phyloP scores from a whole-genome alignment of 1,140 invertebrate genomes.

The Laupala kohalensis region DNA sequence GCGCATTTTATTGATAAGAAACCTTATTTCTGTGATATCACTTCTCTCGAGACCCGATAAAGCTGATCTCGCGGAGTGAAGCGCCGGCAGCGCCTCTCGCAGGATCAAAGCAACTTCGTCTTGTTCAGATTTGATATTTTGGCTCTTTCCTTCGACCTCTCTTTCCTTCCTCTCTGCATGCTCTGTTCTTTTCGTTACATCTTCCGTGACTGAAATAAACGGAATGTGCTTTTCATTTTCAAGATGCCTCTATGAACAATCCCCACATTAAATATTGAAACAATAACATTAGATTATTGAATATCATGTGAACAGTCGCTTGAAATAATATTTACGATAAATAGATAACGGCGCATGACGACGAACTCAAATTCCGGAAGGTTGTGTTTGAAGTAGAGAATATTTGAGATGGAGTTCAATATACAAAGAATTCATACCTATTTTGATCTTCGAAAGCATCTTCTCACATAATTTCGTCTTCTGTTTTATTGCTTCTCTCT shows the following conservation, averaged over 20 bases:
- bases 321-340: too few species aligned
- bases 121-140: constrained; percentile 63
- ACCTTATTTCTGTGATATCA: constrained; percentile 81
- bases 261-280: too few species aligned
- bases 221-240: too few species aligned
- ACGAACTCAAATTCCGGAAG: too few species aligned
- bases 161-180: constrained; percentile 58
- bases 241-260: too few species aligned
- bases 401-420: too few species aligned
- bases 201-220: constrained; percentile 40
- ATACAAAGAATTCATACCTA: constrained; percentile 26
- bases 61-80: constrained; percentile 62
- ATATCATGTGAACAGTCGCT: too few species aligned
- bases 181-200: constrained; percentile 58
- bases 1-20: too few species aligned
- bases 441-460: constrained; percentile 49
- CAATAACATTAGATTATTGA: too few species aligned
- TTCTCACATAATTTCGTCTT: constrained; percentile 61
- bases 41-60: constrained; percentile 69
- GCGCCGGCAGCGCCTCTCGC: constrained; percentile 61
- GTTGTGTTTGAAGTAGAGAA: too few species aligned
- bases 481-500: constrained; percentile 59
- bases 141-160: constrained; percentile 66
- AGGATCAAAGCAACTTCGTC: constrained; percentile 65
- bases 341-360: too few species aligned